Evolutionary conservation across 2,888 invertebrate species (phyloP).

Genomic region (Cyclophora albipunctata): DNA sequence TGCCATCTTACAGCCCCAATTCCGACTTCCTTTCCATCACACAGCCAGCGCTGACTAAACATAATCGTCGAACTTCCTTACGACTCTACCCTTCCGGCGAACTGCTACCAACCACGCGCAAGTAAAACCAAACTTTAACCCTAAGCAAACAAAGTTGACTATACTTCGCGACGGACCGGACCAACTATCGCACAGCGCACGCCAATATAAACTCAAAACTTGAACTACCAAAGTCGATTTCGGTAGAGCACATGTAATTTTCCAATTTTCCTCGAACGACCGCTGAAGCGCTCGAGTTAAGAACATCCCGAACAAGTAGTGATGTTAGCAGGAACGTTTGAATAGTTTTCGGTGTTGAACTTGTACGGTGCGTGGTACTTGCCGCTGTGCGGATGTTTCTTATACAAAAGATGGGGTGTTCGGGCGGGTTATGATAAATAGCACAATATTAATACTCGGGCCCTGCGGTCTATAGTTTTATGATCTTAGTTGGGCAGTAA

Average conservation of each 20-base stretch:
- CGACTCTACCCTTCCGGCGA: constrained; percentile 72
- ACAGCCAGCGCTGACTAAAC: constrained; percentile 70
- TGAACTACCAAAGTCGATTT: constrained; percentile 30
- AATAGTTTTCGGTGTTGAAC: constrained; percentile 66
- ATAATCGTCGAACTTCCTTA: constrained; percentile 75
- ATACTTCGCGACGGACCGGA: constrained; percentile 18
- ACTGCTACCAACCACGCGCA: constrained; percentile 37
- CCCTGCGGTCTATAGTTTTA: constrained; percentile 68
- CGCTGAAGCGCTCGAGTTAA: constrained; percentile 70
- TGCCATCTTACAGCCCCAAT: constrained; percentile 71
- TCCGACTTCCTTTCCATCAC: constrained; percentile 75
- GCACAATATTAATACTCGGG: constrained; percentile 67
- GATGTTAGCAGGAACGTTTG: constrained; percentile 65
- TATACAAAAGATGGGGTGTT: constrained; percentile 65
- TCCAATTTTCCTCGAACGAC: constrained; percentile 70
- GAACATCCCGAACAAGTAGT: constrained; percentile 69
- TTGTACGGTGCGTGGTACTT: constrained; percentile 55
- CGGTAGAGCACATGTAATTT: constrained; percentile 30
- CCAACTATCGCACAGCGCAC: constrained; percentile 30
- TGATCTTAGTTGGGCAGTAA: constrained; percentile 73
- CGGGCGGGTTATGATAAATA: constrained; percentile 67
- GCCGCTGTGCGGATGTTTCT: constrained; percentile 52
- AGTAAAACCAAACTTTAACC: constrained; percentile 42
- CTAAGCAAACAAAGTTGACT: constrained; percentile 33
- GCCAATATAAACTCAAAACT: constrained; percentile 30